Evolutionary conservation across 2,113 vertebrate species (phyloP).

Genomic region (Piprites chloris): DNA sequence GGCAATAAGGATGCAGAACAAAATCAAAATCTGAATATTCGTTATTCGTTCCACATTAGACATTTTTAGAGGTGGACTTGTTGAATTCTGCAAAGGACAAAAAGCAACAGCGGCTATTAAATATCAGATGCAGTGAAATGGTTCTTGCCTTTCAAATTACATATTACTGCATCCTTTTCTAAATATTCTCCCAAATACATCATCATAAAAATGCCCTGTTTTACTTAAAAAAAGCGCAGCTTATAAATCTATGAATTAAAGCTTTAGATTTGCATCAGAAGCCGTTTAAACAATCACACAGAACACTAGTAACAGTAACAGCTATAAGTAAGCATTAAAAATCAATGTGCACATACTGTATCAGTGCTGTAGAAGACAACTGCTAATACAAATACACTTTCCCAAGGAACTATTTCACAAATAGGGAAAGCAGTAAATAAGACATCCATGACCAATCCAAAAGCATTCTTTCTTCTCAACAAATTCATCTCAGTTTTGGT

Average conservation of each 20-base stretch:
- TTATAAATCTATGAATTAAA: neutral
- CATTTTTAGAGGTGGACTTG: conserved; percentile 93
- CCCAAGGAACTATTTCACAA: neutral
- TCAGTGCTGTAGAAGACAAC: neutral
- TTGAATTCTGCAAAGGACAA: conserved; percentile 87
- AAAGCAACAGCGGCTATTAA: neutral
- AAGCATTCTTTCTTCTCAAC: neutral
- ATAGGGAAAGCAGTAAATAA: neutral
- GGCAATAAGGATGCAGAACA: conserved; percentile 94
- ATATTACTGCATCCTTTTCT: neutral
- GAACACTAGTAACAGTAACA: neutral
- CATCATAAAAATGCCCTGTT: neutral
- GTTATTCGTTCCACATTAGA: conserved; percentile 98
- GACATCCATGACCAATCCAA: neutral
- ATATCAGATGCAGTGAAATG: neutral
- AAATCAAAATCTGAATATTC: conserved; percentile 95
- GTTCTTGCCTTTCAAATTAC: neutral
- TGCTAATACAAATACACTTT: neutral
- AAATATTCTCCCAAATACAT: neutral
- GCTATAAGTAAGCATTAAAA: neutral
- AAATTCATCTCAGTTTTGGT: neutral
- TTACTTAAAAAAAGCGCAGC: neutral
- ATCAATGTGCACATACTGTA: neutral
- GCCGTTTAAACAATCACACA: neutral
- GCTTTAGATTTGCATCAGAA: neutral